phyloP scores from a whole-genome alignment of 2,113 vertebrate genomes.

The Grammomys surdaster region DNA sequence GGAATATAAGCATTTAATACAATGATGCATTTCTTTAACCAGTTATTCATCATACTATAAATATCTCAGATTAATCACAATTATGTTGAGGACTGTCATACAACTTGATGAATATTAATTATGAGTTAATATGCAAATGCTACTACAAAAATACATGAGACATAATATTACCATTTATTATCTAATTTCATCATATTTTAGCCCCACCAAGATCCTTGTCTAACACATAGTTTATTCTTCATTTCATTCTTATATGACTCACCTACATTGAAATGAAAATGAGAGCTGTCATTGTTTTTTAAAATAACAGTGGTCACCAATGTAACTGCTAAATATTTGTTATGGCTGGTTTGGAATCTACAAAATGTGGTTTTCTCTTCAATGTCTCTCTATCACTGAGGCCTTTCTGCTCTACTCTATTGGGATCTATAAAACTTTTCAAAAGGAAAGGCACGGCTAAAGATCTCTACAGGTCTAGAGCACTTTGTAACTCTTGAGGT shows the following conservation, averaged over 20 bases:
- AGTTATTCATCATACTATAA: slow-evolving; percentile 66
- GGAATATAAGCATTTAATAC: slow-evolving; percentile 58
- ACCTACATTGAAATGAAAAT: slow-evolving; percentile 41
- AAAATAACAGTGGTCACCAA: slow-evolving; percentile 12
- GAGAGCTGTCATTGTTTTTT: background rate
- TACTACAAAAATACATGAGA: slow-evolving; percentile 20
- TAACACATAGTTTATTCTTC: background rate
- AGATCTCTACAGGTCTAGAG: slow-evolving; percentile 33
- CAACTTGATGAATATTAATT: slow-evolving; percentile 76
- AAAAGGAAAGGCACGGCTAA: background rate
- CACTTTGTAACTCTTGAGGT: slow-evolving; percentile 54
- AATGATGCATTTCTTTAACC: slow-evolving; percentile 59
- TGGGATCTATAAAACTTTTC: slow-evolving; percentile 32
- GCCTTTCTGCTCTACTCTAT: background rate
- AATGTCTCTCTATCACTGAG: background rate
- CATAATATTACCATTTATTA: slow-evolving; percentile 54
- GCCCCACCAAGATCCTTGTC: background rate
- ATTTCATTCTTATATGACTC: slow-evolving; percentile 23
- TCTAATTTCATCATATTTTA: slow-evolving; percentile 40
- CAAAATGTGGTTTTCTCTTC: slow-evolving; percentile 27
- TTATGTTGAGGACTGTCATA: slow-evolving; percentile 67
- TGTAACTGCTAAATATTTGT: slow-evolving; percentile 6
- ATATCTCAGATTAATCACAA: slow-evolving; percentile 73
- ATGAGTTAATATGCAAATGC: slow-evolving; percentile 63
- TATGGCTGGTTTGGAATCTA: background rate